These are phyloP conservation scores for Drosophila planitibia DNA, from an alignment of 2,888 invertebrate genomes.

Conservation along the genomic window DNA sequence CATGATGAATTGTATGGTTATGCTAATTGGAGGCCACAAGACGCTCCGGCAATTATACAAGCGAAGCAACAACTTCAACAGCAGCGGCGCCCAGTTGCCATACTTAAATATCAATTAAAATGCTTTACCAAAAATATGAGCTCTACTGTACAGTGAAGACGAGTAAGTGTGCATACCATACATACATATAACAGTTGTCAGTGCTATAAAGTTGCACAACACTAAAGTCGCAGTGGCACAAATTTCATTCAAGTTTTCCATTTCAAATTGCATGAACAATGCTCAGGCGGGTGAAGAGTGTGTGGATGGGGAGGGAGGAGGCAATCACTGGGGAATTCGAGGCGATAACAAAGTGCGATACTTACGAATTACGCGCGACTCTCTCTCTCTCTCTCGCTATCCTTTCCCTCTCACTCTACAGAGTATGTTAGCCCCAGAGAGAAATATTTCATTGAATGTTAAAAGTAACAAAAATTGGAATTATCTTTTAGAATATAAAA, in stretches of 20 bases:
- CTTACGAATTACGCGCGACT: not conserved
- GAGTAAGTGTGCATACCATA: conserved; percentile 27
- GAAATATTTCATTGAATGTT: not conserved
- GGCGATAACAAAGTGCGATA: conserved; percentile 34
- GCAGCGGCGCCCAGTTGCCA: conserved; percentile 28
- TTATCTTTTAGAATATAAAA: not conserved
- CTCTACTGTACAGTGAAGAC: conserved; percentile 7
- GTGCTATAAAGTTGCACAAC: conserved; percentile 48
- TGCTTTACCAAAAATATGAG: conserved; percentile 30
- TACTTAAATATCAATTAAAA: conserved; percentile 77
- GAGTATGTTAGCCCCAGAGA: not conserved
- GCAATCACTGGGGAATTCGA: conserved; percentile 16
- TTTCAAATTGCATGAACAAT: conserved; percentile 66
- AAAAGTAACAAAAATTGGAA: not conserved
- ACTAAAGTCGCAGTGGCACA: conserved; percentile 58
- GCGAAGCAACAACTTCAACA: conserved; percentile 15
- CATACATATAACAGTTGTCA: conserved; percentile 53
- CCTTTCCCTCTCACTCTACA: not conserved
- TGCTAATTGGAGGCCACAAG: conserved; percentile 66
- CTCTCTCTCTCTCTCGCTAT: not conserved
- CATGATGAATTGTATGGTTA: conserved; percentile 55
- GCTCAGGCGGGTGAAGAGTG: not conserved
- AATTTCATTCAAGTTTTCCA: conserved; percentile 77
- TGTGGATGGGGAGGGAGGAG: not conserved
- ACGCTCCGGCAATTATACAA: conserved; percentile 63